These are phyloP conservation scores for Microcebus tavaratra DNA, from an alignment of 2,113 vertebrate genomes.

Conservation along the genomic window DNA sequence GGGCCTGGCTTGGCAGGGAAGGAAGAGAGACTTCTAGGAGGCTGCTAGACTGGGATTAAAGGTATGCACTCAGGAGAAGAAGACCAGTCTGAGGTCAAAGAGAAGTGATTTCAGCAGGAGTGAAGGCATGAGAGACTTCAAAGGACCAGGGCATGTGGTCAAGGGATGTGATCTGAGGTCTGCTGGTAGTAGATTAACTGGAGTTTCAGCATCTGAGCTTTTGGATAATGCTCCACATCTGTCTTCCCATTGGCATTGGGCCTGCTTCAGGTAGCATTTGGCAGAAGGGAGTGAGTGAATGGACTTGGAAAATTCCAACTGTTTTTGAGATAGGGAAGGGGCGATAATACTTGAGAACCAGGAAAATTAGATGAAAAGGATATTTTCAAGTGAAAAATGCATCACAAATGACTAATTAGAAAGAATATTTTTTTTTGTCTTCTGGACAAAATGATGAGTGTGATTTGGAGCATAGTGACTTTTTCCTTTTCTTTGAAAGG, in stretches of 20 bases:
- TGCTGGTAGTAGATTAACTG: neutral
- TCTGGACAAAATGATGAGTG: constrained; percentile 73
- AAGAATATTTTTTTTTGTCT: constrained; percentile 38
- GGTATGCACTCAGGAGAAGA: neutral
- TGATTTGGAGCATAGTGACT: constrained; percentile 77
- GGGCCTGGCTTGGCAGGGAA: neutral
- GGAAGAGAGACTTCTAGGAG: neutral
- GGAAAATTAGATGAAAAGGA: constrained; percentile 46
- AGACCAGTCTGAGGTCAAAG: neutral
- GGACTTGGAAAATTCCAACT: neutral
- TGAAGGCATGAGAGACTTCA: neutral
- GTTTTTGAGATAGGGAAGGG: neutral
- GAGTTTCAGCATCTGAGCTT: neutral
- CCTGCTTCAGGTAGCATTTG: neutral
- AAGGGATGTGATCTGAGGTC: neutral
- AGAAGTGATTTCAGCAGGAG: neutral
- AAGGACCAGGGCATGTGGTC: neutral
- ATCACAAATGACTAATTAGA: constrained; percentile 77
- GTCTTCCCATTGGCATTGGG: neutral
- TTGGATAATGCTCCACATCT: neutral
- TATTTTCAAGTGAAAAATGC: constrained; percentile 59
- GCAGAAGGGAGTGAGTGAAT: neutral
- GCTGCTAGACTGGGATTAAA: neutral
- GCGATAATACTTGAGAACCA: neutral
- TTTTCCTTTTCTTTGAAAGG: constrained; percentile 81